Evolutionary conservation across 2,888 invertebrate genomes (phyloP).

Genomic region (Meliscaeva auricollis): DNA sequence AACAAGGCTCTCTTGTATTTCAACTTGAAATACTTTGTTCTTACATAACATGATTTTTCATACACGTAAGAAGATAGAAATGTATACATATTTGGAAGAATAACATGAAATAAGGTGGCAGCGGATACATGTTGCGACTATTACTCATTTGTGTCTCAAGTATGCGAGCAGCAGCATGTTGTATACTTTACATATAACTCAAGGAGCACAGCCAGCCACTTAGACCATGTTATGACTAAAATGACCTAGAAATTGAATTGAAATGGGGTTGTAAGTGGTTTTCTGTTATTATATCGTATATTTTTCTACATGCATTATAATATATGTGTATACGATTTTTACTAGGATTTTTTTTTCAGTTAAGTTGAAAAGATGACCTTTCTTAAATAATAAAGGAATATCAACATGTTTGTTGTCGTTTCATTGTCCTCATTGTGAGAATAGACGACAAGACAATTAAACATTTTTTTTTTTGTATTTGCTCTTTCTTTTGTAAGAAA

Average conservation of each 20-base stretch:
- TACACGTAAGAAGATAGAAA: too few relatives aligned
- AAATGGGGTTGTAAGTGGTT: conserved; percentile 65
- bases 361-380: conserved; percentile 37
- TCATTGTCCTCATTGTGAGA: neutral
- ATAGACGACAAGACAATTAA: conserved; percentile 7
- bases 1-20: conserved; percentile 51
- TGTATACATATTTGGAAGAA: neutral
- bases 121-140: conserved; percentile 59
- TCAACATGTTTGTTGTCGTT: conserved; percentile 37
- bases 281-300: neutral
- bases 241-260: conserved; percentile 67
- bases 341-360: neutral
- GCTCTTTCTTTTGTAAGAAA: neutral
- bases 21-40: conserved; percentile 50
- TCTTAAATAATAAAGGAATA: conserved; percentile 14
- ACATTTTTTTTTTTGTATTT: neutral
- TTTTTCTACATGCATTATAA: neutral
- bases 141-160: conserved; percentile 62
- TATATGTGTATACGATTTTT: neutral
- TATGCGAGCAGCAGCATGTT: conserved; percentile 30
- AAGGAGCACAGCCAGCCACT: conserved; percentile 63
- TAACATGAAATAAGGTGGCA: conserved; percentile 36
- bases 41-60: neutral
- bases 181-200: conserved; percentile 1
- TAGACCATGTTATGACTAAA: conserved; percentile 64